Conservation (phyloP, 2,113 vertebrate species). For the Physeter macrocephalus region DNA sequence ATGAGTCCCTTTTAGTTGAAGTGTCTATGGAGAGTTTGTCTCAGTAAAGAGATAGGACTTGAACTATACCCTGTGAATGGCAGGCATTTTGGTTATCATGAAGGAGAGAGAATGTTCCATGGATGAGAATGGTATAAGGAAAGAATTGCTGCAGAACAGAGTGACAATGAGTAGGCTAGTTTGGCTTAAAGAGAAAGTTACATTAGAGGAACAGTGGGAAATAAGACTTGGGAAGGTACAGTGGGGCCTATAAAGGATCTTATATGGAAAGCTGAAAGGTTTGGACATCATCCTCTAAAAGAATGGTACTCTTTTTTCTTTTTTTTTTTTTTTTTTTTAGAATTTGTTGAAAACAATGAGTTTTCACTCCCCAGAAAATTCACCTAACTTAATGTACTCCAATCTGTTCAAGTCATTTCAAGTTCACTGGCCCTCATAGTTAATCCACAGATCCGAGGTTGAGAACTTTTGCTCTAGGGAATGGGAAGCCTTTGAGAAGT, state of each 20-base stretch:
- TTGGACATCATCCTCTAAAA: neutral
- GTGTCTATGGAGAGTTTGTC: neutral
- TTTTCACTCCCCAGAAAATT: neutral
- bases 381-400: neutral
- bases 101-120: neutral
- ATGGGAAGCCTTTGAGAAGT: neutral
- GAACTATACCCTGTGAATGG: neutral
- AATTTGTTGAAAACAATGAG: conserved; percentile 1
- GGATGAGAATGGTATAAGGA: neutral
- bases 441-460: neutral
- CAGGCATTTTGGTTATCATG: neutral
- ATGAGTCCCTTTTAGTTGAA: neutral
- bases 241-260: neutral
- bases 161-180: neutral
- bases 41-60: neutral
- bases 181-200: neutral
- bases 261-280: neutral
- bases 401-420: neutral
- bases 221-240: neutral
- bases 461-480: neutral
- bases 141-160: neutral
- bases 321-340: neutral
- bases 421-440: neutral
- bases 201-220: neutral
- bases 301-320: neutral